Base-by-base conservation (phyloP, 2,113 vertebrate species). In the Ptychochromis oligacanthus region DNA sequence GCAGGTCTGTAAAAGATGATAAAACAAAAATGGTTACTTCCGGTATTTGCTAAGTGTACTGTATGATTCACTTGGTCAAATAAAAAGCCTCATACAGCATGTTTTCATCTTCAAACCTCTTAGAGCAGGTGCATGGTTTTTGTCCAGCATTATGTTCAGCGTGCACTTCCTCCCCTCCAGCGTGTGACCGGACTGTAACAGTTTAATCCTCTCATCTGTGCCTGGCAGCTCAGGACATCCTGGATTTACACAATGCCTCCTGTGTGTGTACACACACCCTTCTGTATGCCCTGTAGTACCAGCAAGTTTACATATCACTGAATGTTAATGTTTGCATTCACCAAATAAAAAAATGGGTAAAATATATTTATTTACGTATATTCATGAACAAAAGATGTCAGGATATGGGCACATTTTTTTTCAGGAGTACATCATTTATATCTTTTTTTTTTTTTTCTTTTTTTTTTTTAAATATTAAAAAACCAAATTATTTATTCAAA, bases 161-260 rank as follows among this genome's bases (percentile, higher is more conserved):
- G 22, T 40, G 14, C 61, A 77, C 86, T 57, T 81, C 86, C 65
- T 58, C 60, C 28, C 77, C 75, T 70, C 9, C 59, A 40, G 74
- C 57, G 38, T 72, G 78, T 22, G 22, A 83, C 59, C n/a, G n/a
- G 31, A 79, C 79, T 14, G 4, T 57, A 40, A 76, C 85, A 61
- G 57, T 87, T 87, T 88, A 84, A 91, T 85, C 90, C 81, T 75
- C 88, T 91, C 87, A 81, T 87, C 59, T 76, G 74, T 62, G 72
- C 72, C 76, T 82, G 87, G 79, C 60, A 83, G 85, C 85, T 88
- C 88, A 60, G 80, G 4, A 85, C 86, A 90, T 92, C 86, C 88
- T 83, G 86, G 84, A 90, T 87, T 88, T 88, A 83, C 84, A 88
- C 72, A 76, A 82, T 34, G 72, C 62, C 82, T 78, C 78, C 77